Evolutionary conservation across 2,888 invertebrate genomes (phyloP).

Genomic region (Pheosia tremula): DNA sequence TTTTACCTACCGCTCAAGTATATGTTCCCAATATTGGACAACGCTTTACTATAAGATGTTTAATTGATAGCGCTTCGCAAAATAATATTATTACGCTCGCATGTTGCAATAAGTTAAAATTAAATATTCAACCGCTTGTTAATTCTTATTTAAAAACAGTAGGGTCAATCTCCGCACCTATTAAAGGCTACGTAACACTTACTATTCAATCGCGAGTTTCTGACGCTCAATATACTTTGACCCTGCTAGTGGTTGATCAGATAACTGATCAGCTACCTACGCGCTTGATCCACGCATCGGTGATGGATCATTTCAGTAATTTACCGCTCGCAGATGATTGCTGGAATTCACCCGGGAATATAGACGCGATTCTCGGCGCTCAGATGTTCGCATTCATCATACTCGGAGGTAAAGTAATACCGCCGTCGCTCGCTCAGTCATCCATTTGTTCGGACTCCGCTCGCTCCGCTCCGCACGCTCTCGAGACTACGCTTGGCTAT

Average conservation of each 20-base stretch:
- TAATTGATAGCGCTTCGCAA: conserved; percentile 1
- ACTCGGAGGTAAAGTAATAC: not conserved
- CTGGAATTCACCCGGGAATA: conserved; percentile 7
- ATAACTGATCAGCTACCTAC: conserved; percentile 8
- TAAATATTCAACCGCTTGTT: conserved; percentile 7
- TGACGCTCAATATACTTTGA: conserved; percentile 3
- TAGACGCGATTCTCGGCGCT: conserved; percentile 4
- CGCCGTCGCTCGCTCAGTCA: not conserved
- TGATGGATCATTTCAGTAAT: not conserved
- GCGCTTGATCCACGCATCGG: not conserved
- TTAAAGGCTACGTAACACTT: conserved; percentile 7
- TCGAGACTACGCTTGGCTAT: conserved; percentile 1
- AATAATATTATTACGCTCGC: no score
- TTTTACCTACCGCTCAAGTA: no score
- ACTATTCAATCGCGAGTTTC: conserved; percentile 5
- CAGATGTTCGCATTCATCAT: conserved; percentile 2
- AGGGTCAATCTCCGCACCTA: conserved; percentile 6
- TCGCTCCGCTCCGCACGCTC: not conserved
- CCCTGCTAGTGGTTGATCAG: conserved; percentile 4
- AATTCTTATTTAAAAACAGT: conserved; percentile 5
- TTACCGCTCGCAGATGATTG: conserved; percentile 7
- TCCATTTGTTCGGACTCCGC: not conserved
- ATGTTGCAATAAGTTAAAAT: conserved; percentile 1
- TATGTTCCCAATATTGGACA: not conserved
- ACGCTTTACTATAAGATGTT: not conserved